These are phyloP conservation scores for Octonoba sinensis DNA, from an alignment of 2,888 invertebrate species.

Conservation along the genomic window DNA sequence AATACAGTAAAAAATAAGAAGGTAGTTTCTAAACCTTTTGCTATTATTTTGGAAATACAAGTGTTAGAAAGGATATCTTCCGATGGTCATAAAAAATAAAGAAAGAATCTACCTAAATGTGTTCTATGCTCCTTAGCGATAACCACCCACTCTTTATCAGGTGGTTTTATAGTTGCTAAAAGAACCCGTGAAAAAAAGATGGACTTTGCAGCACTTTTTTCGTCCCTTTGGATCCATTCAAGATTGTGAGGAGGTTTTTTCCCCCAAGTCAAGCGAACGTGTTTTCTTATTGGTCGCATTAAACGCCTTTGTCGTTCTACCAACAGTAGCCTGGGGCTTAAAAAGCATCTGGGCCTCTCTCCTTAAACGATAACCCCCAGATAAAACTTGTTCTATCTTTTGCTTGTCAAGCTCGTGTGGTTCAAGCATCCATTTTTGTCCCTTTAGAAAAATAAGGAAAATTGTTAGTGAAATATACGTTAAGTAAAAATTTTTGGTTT, in stretches of 20 bases:
- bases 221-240: conserved; percentile 13
- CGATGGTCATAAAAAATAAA: no score
- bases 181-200: conserved; percentile 10
- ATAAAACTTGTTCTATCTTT: conserved; percentile 17
- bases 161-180: conserved; percentile 56
- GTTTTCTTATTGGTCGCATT: conserved; percentile 57
- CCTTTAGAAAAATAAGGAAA: no score
- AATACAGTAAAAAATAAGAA: no score
- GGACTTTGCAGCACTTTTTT: conserved; percentile 25
- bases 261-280: conserved; percentile 12
- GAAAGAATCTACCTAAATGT: background rate
- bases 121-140: conserved; percentile 15
- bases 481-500: no score
- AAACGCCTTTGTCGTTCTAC: conserved; percentile 51
- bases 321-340: conserved; percentile 43
- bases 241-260: conserved; percentile 3
- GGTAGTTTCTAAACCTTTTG: no score
- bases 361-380: conserved; percentile 49
- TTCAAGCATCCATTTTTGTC: conserved; percentile 27
- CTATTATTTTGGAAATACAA: no score
- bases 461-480: no score
- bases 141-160: conserved; percentile 45
- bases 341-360: conserved; percentile 42
- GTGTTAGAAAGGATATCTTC: no score
- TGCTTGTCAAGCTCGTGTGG: no score